Percentiles rank a stretch among this genome's conserved stretches.
Evolutionary conservation across 2,888 invertebrate genomes (phyloP).

Genomic region (Rhaphigaster nebulosa): DNA sequence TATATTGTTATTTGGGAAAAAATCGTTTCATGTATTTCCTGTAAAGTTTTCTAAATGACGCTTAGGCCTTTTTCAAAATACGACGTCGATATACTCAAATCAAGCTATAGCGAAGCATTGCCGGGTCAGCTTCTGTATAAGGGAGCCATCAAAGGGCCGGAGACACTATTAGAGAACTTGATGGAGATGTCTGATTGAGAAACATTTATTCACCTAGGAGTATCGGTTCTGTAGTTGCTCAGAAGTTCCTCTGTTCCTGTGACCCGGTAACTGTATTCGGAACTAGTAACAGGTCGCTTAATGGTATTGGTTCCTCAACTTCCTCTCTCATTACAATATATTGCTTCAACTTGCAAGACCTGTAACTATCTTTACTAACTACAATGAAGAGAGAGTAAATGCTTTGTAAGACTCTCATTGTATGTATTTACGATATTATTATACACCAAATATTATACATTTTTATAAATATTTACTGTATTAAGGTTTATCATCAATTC

Average conservation of each 20-base stretch:
- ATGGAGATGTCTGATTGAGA: constrained; percentile 27
- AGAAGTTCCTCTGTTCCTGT: neutral
- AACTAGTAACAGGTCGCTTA: neutral
- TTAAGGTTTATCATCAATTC: no score
- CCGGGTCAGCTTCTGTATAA: no score
- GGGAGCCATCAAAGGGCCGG: neutral
- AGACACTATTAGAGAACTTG: neutral
- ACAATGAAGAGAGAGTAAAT: neutral
- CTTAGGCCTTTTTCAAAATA: no score
- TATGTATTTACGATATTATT: no score
- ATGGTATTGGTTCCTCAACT: constrained; percentile 11
- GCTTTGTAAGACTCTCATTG: neutral
- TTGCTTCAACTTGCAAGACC: neutral
- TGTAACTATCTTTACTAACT: neutral
- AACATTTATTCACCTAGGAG: neutral
- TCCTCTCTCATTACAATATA: neutral
- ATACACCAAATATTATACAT: no score
- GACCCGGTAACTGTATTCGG: constrained; percentile 1
- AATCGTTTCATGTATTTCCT: no score
- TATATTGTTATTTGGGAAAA: no score
- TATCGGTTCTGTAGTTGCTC: neutral
- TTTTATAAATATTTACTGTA: no score
- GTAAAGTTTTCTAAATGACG: no score
- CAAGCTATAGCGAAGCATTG: no score
- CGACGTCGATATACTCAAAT: no score